Base-by-base conservation (phyloP, 2,888 invertebrate genomes). In the Allygus modestus region DNA sequence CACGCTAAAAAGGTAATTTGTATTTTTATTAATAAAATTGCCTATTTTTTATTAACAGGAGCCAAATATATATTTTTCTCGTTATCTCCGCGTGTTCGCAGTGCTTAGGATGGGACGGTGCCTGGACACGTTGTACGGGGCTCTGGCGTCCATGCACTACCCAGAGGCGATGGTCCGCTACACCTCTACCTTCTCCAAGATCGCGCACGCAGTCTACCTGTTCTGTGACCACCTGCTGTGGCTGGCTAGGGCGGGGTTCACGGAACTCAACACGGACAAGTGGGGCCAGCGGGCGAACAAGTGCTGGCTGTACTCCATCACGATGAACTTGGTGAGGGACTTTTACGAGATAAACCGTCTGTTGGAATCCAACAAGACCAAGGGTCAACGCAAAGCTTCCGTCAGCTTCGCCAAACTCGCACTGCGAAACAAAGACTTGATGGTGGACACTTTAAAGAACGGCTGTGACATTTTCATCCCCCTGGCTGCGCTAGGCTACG, bases 391-490 rank as follows among this genome's bases (percentile, higher is more conserved):
- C 37, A 79, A 54, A 41, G 54, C n/a, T 7, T 37, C 41, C 9
- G 43, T 37, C 20, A 77, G 33, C 20, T 69, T 83, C n/a, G 1
- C 81, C 2, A 73, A 61, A 43, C 65, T 85, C 12, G 65, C 77
- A 2, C 15, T 54, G n/a, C 71, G 73, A 71, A 91, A 94, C 88
- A 94, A 93, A 88, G 94, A 95, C 90, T 92, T 98, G 12, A 92
- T 96, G 84, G 92, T 97, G 86, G 98, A 98, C 91, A 95, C 96
- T 0, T 89, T 96, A 5, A 97, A 97, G 90, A 98, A 98, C 91
- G 91, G 93, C 11, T 97, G 97, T 91, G 98, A 98, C 90, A 90
- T 98, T 84, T 95, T 97, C 88, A 95, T 98, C 89, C 98, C 98
- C 0, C 91, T 98, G 86, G 94, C 96, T 84, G 94, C 95, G 7